Conservation (phyloP, 2,113 vertebrate genomes). For the Catagonus wagneri region DNA sequence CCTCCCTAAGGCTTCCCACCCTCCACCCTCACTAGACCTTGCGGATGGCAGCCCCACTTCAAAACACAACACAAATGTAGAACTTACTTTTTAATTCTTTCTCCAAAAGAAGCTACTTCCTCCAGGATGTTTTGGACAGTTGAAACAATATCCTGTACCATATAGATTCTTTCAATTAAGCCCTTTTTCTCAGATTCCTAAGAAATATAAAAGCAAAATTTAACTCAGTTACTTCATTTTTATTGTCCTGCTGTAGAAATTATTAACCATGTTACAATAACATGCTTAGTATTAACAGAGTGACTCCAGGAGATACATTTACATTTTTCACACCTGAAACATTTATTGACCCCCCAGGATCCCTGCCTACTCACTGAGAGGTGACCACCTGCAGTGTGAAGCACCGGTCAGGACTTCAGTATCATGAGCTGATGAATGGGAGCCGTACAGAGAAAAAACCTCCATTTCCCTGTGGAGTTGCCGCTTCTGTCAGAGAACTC, state of each 20-base stretch:
- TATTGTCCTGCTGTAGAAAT: background rate
- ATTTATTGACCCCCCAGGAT: background rate
- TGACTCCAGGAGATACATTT: background rate
- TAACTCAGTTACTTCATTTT: background rate
- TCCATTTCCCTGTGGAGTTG: background rate
- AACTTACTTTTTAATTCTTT: conserved; percentile 98
- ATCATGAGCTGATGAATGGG: background rate
- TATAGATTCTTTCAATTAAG: conserved; percentile 96
- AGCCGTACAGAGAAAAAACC: background rate
- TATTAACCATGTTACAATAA: background rate
- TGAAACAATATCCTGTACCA: conserved; percentile 97
- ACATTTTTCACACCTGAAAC: background rate
- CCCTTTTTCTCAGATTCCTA: conserved; percentile 96
- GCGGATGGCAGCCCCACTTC: background rate
- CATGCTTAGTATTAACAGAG: background rate
- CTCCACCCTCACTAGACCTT: background rate
- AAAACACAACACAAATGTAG: background rate
- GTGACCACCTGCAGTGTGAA: fast-evolving
- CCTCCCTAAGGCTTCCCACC: no score
- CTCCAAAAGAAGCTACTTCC: conserved; percentile 94
- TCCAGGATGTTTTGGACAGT: conserved; percentile 94
- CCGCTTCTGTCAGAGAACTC: background rate
- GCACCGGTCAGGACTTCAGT: fast-evolving
- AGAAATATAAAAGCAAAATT: conserved; percentile 54
- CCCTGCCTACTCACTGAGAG: background rate